phyloP scores from a whole-genome alignment of 2,113 vertebrate genomes.

The Rhabdomys dilectus region DNA sequence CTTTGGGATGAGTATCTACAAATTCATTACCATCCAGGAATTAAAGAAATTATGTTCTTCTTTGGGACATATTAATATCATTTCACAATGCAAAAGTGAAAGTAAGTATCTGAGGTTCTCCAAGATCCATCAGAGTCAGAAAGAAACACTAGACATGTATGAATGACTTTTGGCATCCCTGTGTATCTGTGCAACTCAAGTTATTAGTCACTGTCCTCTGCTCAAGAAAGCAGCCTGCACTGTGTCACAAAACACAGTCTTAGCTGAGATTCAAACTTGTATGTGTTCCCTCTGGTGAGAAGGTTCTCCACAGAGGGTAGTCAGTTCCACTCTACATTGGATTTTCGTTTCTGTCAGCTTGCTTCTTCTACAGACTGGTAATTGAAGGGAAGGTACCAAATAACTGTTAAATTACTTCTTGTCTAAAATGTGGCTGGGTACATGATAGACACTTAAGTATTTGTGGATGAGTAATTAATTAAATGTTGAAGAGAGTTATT shows the following conservation, averaged over 20 bases:
- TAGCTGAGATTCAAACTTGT: conserved; percentile 8
- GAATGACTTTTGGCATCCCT: not conserved
- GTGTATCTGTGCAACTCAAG: not conserved
- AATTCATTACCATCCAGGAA: conserved; percentile 94
- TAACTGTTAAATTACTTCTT: not conserved
- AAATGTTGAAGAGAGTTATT: not conserved
- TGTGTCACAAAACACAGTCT: not conserved
- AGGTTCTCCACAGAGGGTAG: not conserved
- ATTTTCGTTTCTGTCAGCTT: not conserved
- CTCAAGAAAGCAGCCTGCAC: not conserved
- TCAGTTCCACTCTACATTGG: not conserved
- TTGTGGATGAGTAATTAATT: not conserved
- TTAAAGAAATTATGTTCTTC: conserved; percentile 90
- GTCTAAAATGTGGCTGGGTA: not conserved
- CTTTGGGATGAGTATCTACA: conserved; percentile 93
- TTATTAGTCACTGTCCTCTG: not conserved
- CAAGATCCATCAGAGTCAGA: not conserved
- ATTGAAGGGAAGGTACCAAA: not conserved
- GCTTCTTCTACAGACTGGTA: not conserved
- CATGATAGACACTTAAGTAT: not conserved
- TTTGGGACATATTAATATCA: fast-evolving
- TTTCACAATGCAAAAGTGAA: not conserved
- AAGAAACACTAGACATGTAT: not conserved
- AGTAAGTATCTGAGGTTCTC: conserved; percentile 19
- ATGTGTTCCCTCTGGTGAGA: not conserved